Percentiles rank a stretch among this genome's conserved stretches.
Evolutionary conservation across 2,113 vertebrate genomes (phyloP).

Genomic region (Porphyrio hochstetteri): DNA sequence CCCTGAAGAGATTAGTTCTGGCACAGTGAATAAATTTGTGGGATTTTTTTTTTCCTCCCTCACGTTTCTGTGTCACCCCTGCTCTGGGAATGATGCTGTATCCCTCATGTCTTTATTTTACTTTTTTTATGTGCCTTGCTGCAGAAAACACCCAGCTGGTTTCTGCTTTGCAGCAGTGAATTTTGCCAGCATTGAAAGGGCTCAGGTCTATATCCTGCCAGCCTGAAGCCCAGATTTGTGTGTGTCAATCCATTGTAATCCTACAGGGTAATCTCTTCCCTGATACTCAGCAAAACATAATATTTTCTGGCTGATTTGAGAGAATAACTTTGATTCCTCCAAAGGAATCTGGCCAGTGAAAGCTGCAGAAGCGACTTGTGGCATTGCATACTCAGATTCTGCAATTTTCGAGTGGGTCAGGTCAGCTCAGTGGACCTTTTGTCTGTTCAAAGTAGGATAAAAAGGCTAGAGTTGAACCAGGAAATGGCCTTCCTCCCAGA

Average conservation of each 20-base stretch:
- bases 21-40: too few species aligned
- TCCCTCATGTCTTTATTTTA: background rate
- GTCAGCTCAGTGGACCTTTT: background rate
- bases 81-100: background rate
- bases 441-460: background rate
- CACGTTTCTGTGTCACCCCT: background rate
- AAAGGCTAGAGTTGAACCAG: background rate
- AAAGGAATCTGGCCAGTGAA: background rate
- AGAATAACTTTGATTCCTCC: background rate
- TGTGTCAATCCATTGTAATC: background rate
- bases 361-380: background rate
- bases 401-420: background rate
- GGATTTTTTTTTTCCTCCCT: background rate
- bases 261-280: background rate
- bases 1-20: background rate
- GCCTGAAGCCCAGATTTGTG: background rate
- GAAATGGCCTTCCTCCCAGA: background rate
- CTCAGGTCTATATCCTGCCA: background rate
- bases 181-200: background rate
- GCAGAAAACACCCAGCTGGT: background rate
- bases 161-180: background rate
- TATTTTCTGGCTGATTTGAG: background rate
- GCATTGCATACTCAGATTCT: background rate
- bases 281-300: background rate
- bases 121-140: background rate